Base-by-base conservation (phyloP, 2,888 invertebrate species). In the Lissonota sp. region DNA sequence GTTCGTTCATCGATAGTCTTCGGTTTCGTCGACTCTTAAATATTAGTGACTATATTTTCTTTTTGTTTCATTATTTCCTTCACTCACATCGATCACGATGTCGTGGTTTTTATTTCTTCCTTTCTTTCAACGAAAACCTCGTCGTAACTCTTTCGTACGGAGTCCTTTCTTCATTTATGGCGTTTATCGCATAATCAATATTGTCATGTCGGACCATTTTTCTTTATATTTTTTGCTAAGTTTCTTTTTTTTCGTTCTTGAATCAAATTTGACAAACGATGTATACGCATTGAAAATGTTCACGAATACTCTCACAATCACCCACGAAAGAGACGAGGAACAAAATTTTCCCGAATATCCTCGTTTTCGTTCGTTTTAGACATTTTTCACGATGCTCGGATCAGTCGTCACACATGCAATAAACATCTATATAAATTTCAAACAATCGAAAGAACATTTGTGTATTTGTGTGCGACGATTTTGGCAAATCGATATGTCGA, bases 1-100 rank as follows among this genome's bases (percentile, higher is more conserved):
- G 67, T 83, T 73, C 79, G 60, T 80, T 84, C 80, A 64, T 75
- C 75, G 83, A 71, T 71, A 16, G 49, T 69, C 37, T 44, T 70
- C 82, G 69, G 82, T 76, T 71, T 80, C 81, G 78, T 80, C 80
- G 85, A 86, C 79, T 84, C 91, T 91, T 91, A 91, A 26, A 90
- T 73, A 89, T 90, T 91, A 91, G 86, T 92, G 91, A 91, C 91
- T 91, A 91, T 86, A 87, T 67, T 69, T 67, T 39, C 49, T 55
- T 44, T 14, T 16, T 60, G 82, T 84, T 79, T 86, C 77, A 80
- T 84, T 84, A 62, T 66, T 75, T 75, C 63, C 71, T 74, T 64
- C 75, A 70, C 75, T 67, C 39, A 67, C 62, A 67, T 67, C 42
- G 46, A 81, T 53, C 71, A 71, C 79, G 53, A 51, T 51, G 67